Conservation (phyloP, 2,797 vertebrate species). For the Alcedo atthis region DNA sequence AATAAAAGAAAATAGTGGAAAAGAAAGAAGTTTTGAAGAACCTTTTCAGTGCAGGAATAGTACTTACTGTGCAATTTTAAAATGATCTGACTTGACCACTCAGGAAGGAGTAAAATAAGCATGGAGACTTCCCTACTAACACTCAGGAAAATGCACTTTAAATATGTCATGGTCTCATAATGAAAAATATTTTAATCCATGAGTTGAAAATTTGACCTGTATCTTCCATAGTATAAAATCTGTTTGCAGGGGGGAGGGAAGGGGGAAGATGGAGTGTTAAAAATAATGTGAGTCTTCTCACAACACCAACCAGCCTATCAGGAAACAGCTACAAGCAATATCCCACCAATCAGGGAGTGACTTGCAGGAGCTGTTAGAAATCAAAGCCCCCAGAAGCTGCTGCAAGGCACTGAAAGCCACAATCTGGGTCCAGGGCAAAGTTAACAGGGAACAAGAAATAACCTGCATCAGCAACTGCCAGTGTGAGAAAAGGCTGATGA, state of each 20-base stretch:
- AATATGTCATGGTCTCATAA: accelerated
- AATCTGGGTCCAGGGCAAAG: background rate
- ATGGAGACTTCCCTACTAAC: background rate
- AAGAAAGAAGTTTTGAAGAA: background rate
- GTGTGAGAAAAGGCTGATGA: background rate
- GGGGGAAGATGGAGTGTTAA: background rate
- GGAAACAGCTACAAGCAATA: background rate
- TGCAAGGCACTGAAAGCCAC: accelerated
- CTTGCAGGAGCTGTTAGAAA: background rate
- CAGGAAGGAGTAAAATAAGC: background rate
- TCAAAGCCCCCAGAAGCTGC: accelerated
- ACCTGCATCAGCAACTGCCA: background rate
- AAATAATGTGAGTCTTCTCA: background rate
- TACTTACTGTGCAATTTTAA: background rate
- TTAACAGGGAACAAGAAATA: background rate
- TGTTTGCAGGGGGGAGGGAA: accelerated
- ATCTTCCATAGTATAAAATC: background rate
- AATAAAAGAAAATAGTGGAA: background rate
- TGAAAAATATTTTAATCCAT: background rate
- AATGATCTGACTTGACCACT: accelerated
- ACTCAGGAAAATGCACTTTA: background rate
- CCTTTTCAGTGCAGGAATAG: background rate
- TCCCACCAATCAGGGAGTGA: background rate
- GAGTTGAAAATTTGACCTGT: background rate
- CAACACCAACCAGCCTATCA: background rate